These are phyloP conservation scores for Oxystoma pomonae DNA, from an alignment of 2,888 invertebrate species.

Conservation along the genomic window DNA sequence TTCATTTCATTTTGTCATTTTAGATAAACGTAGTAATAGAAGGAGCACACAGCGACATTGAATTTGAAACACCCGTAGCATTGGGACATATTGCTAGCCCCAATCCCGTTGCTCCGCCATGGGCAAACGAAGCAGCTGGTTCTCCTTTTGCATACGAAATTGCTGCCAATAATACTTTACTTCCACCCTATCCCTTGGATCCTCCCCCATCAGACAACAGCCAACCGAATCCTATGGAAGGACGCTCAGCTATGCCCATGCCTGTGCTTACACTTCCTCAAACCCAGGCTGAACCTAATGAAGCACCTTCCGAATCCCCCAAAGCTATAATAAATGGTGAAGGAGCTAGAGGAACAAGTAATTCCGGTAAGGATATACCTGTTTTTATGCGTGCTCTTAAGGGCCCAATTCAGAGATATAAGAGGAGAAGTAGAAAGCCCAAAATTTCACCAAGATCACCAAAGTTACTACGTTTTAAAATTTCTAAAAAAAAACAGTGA, in stretches of 20 bases:
- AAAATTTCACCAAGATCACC: too few relatives aligned
- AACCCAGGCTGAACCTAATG: constrained; percentile 8
- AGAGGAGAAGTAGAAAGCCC: too few relatives aligned
- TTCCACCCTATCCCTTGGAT: too few relatives aligned
- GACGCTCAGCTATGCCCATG: constrained; percentile 6
- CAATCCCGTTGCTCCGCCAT: too few relatives aligned
- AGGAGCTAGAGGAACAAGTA: neutral
- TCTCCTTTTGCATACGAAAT: too few relatives aligned
- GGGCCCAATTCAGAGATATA: too few relatives aligned
- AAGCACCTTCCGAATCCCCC: constrained; percentile 17
- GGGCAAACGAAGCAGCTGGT: too few relatives aligned
- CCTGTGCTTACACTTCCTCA: constrained; percentile 10
- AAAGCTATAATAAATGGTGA: constrained; percentile 13
- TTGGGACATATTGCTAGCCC: constrained; percentile 20
- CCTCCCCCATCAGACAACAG: neutral
- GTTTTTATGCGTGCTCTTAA: neutral
- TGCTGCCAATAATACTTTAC: too few relatives aligned
- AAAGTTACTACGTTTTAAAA: too few relatives aligned
- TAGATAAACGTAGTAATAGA: constrained; percentile 18
- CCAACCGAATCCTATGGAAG: neutral
- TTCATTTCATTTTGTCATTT: too few relatives aligned
- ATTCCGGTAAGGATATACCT: neutral
- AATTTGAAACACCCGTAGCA: constrained; percentile 7
- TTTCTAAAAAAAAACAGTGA: too few relatives aligned
- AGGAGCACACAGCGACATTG: constrained; percentile 13